Percentiles rank a stretch among this genome's conserved stretches.
Evolutionary conservation across 2,888 invertebrate species (phyloP).

Genomic region (Conops quadrifasciatus): DNA sequence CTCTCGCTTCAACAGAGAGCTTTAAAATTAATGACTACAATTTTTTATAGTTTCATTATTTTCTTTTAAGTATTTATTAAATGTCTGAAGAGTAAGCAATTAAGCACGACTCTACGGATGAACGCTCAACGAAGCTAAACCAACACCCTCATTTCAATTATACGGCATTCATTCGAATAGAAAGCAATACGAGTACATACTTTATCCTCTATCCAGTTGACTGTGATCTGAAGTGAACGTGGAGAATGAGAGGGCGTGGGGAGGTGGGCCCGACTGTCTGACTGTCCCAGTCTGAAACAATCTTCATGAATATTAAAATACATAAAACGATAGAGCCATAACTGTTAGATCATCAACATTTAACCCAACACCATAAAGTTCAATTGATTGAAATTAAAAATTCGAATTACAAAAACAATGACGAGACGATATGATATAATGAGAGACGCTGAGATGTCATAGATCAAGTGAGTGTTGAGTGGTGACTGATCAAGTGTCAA

Average conservation of each 20-base stretch:
- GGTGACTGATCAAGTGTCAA: background rate
- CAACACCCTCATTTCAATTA: slow-evolving; percentile 31
- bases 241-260: too few relatives aligned
- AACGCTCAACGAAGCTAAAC: background rate
- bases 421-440: background rate
- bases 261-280: too few relatives aligned
- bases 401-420: too few relatives aligned
- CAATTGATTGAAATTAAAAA: background rate
- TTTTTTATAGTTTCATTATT: background rate
- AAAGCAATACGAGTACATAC: too few relatives aligned
- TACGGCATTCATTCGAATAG: background rate
- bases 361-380: slow-evolving; percentile 10
- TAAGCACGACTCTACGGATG: slow-evolving; percentile 21
- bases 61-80: slow-evolving; percentile 16
- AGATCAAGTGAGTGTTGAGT: background rate
- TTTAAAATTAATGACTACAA: slow-evolving; percentile 14
- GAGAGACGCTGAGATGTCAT: background rate
- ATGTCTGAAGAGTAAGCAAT: slow-evolving; percentile 24
- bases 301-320: too few relatives aligned
- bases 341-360: slow-evolving; percentile 6
- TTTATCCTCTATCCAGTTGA: background rate
- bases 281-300: too few relatives aligned
- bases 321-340: too few relatives aligned
- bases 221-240: too few relatives aligned
- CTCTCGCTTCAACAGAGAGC: background rate